phyloP scores from a whole-genome alignment of 2,888 invertebrate genomes.

The Trisateles emortualis region DNA sequence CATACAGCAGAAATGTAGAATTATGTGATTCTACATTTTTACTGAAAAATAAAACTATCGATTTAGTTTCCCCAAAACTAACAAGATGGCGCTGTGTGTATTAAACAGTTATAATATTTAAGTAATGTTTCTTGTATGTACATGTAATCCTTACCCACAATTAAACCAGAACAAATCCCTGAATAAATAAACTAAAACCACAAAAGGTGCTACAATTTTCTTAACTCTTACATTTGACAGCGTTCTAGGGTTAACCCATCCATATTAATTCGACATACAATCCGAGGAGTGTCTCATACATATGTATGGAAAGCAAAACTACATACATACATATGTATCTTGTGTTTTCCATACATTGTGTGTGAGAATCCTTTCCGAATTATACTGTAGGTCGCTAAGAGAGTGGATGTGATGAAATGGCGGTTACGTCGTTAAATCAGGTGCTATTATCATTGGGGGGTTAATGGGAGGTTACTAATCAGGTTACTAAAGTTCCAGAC shows the following conservation, averaged over 20 bases:
- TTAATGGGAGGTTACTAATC: background rate
- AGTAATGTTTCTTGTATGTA: too few relatives aligned
- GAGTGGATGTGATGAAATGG: constrained; percentile 3
- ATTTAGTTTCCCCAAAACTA: too few relatives aligned
- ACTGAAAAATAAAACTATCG: too few relatives aligned
- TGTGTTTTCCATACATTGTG: constrained; percentile 27
- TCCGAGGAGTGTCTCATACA: constrained; percentile 50
- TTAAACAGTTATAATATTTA: too few relatives aligned
- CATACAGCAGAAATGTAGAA: too few relatives aligned
- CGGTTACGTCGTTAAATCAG: constrained; percentile 5
- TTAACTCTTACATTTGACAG: constrained; percentile 13
- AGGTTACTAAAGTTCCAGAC: background rate
- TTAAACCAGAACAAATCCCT: background rate
- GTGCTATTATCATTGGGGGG: background rate
- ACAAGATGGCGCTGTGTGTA: too few relatives aligned
- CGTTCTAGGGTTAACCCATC: constrained; percentile 45
- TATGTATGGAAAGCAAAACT: constrained; percentile 41
- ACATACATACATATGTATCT: constrained; percentile 38
- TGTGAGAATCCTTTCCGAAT: constrained; percentile 33
- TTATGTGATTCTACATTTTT: too few relatives aligned
- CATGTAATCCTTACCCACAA: too few relatives aligned
- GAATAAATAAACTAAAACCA: constrained; percentile 3
- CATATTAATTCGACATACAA: constrained; percentile 58
- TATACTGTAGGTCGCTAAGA: constrained; percentile 1
- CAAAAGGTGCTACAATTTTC: constrained; percentile 15